phyloP scores from a whole-genome alignment of 1,140 invertebrate species.

The Gerris buenoi region DNA sequence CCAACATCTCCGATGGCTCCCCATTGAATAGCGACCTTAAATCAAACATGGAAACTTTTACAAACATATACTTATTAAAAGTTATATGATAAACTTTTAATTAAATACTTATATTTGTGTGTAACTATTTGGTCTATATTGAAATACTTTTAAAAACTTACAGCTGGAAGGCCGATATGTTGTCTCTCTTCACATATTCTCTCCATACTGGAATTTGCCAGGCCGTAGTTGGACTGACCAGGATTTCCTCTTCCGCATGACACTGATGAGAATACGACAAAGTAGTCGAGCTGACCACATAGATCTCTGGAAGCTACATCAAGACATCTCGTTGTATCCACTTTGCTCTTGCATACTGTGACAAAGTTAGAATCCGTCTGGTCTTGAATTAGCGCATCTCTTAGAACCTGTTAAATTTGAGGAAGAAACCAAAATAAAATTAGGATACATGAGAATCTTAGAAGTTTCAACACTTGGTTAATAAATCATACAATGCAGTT shows the following conservation, averaged over 20 bases:
- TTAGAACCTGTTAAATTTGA: constrained; percentile 48
- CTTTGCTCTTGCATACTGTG: constrained; percentile 59
- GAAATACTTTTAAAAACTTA: constrained; percentile 24
- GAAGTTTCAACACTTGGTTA: too few species aligned
- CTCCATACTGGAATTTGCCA: constrained; percentile 93
- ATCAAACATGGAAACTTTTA: too few species aligned
- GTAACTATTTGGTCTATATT: too few species aligned
- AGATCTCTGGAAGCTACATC: constrained; percentile 55
- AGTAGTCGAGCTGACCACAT: constrained; percentile 71
- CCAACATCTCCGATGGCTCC: constrained; percentile 95
- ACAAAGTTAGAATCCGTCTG: constrained; percentile 65
- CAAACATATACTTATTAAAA: too few species aligned
- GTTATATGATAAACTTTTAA: too few species aligned
- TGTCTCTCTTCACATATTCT: constrained; percentile 75
- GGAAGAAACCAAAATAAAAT: too few species aligned
- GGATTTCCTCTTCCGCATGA: constrained; percentile 86
- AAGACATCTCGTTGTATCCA: constrained; percentile 54
- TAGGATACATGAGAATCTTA: too few species aligned
- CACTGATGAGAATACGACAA: constrained; percentile 87
- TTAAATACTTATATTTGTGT: too few species aligned
- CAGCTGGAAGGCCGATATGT: constrained; percentile 57
- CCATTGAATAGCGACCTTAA: constrained; percentile 79
- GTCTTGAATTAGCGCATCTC: constrained; percentile 79
- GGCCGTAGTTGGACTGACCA: constrained; percentile 89
- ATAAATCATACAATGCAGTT: too few species aligned